These are phyloP conservation scores for Neoarius graeffei DNA, from an alignment of 2,113 vertebrate genomes.

Conservation along the genomic window DNA sequence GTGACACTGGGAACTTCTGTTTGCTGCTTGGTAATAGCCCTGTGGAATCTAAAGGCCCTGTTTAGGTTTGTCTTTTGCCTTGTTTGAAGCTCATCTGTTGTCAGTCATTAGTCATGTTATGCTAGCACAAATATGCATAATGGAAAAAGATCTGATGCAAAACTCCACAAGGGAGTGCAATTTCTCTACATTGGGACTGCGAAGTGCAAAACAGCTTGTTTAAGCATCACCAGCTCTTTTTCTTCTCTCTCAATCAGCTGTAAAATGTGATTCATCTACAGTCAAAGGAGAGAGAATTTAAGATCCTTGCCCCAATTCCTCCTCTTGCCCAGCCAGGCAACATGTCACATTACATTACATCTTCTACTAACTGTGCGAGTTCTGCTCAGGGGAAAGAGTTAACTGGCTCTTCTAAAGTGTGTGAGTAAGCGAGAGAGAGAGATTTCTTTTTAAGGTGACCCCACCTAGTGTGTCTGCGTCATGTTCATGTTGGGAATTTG, in stretches of 20 bases:
- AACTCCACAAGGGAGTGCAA: slow-evolving; percentile 33
- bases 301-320: slow-evolving; percentile 18
- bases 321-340: slow-evolving; percentile 43
- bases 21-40: slow-evolving; percentile 10
- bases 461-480: slow-evolving; percentile 62
- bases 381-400: slow-evolving; percentile 43
- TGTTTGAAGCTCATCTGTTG: slow-evolving; percentile 29
- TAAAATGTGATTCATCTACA: slow-evolving; percentile 35
- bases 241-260: slow-evolving; percentile 7
- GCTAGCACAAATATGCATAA: slow-evolving; percentile 19
- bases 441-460: slow-evolving; percentile 43
- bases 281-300: slow-evolving; percentile 39
- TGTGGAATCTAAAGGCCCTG: slow-evolving; percentile 23
- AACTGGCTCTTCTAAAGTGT: slow-evolving; percentile 27
- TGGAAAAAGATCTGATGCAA: slow-evolving; percentile 43
- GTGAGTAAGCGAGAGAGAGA: slow-evolving; percentile 28
- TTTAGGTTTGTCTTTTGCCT: slow-evolving; percentile 1
- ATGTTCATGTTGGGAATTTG: slow-evolving; percentile 67
- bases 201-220: not conserved
- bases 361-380: slow-evolving; percentile 30
- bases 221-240: slow-evolving; percentile 22
- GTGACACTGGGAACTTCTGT: not conserved
- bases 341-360: slow-evolving; percentile 49
- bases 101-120: slow-evolving; percentile 30
- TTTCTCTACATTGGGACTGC: not conserved